Base-by-base conservation (phyloP, 1,140 invertebrate genomes). In the Brachionus rotundiformis region DNA sequence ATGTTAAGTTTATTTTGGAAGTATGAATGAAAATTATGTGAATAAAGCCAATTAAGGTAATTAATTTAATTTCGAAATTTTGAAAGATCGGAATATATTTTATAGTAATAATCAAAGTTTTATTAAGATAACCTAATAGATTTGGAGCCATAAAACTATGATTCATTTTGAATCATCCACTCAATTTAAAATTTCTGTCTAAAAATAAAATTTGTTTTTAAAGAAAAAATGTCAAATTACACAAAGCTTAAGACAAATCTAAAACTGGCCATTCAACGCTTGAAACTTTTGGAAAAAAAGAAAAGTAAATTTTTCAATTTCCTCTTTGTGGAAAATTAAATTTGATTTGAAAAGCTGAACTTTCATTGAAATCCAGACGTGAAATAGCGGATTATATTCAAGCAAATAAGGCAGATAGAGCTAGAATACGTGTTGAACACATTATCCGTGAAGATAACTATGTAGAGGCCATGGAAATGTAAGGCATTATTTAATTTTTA, bases 381-480 rank as follows among this genome's bases (percentile, higher is more conserved):
- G 97, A 99, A 91, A 99, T 99, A 82, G 96, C 96, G 1, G 96
- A 98, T 89, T 98, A 95, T 85, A 92, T 99, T 83, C 79, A 84
- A 29, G 90, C 90, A 49, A 87, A 87, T 49, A 99, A 99, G 91
- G 90, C 91, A 85, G 95, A 98, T 89, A 84, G 91, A 82, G 97
- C 97, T 0, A 94, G 95, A 87, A 98, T 99, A 83, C 90, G 96
- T 41, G 97, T 99, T 0, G 97, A 99, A 87, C 94, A 98, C 83
- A 99, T 99, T 65, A 98, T 99, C 81, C 91, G 97, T 27, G 97
- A 99, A 90, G 97, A 99, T 89, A 99, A 99, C 87, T 91, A 98
- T 88, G 96, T 99, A 0, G 98, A 99, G 89, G 96, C 96, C 0
- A 96, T 98, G 93, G 98, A 99, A 91, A 90, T 99, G 61, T 91